These are phyloP conservation scores for Noctua janthe DNA, from an alignment of 2,888 invertebrate species.

Conservation along the genomic window DNA sequence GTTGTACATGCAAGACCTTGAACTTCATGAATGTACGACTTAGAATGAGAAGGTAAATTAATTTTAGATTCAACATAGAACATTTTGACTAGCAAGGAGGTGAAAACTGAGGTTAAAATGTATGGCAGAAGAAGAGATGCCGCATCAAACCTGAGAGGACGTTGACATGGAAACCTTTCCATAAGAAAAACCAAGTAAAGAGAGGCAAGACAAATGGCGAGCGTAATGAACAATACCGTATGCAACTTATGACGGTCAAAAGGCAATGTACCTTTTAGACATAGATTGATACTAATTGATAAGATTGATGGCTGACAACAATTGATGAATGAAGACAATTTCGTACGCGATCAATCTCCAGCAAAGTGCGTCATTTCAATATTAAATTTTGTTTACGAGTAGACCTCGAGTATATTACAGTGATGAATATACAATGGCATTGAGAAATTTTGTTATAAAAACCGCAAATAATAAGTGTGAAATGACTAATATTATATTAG, in stretches of 20 bases:
- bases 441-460: conserved; percentile 60
- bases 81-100: background rate
- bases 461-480: conserved; percentile 53
- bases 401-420: conserved; percentile 27
- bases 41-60: conserved; percentile 2
- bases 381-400: conserved; percentile 44
- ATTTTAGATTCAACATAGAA: background rate
- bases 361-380: conserved; percentile 39
- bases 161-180: conserved; percentile 3
- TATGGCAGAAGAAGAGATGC: background rate
- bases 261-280: conserved; percentile 39
- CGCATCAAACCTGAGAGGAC: background rate
- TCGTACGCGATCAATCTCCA: conserved; percentile 39
- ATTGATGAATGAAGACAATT: conserved; percentile 52
- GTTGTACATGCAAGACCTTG: conserved; percentile 31
- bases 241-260: conserved; percentile 17
- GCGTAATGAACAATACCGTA: conserved; percentile 8
- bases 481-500: conserved; percentile 51
- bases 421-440: conserved; percentile 54
- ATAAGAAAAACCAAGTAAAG: background rate
- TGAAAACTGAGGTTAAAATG: background rate
- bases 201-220: background rate
- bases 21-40: conserved; percentile 8
- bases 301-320: conserved; percentile 49
- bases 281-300: conserved; percentile 51